phyloP scores from a whole-genome alignment of 2,888 invertebrate genomes.

The Keiferia lycopersicella region DNA sequence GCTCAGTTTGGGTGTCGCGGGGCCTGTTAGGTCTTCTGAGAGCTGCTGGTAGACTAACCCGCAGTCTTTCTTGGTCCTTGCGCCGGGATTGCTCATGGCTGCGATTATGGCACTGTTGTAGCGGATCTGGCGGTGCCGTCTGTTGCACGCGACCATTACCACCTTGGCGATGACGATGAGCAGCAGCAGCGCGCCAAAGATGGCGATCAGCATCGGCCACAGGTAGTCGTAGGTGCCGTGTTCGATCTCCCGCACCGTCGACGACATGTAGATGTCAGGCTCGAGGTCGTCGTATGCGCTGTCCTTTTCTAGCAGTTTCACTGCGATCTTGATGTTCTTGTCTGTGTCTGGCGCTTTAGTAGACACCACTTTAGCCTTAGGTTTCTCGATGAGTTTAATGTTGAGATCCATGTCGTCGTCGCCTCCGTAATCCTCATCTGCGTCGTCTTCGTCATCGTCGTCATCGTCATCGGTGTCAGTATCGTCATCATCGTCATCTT shows the following conservation, averaged over 20 bases:
- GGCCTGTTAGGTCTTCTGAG: slow-evolving; percentile 87
- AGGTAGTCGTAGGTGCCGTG: slow-evolving; percentile 77
- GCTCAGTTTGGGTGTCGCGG: slow-evolving; percentile 85
- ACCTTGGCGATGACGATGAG: slow-evolving; percentile 78
- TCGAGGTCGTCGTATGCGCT: slow-evolving; percentile 55
- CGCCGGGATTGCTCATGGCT: slow-evolving; percentile 76
- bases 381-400: slow-evolving; percentile 63
- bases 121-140: slow-evolving; percentile 63
- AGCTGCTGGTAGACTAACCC: slow-evolving; percentile 89
- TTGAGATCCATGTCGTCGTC: slow-evolving; percentile 68
- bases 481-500: slow-evolving; percentile 60
- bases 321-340: slow-evolving; percentile 56
- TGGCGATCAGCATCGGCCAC: slow-evolving; percentile 81
- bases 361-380: slow-evolving; percentile 35
- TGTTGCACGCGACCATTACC: slow-evolving; percentile 66
- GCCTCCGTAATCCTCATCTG: slow-evolving; percentile 57
- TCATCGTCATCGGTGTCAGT: slow-evolving; percentile 54
- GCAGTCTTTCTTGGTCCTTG: slow-evolving; percentile 84
- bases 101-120: slow-evolving; percentile 79
- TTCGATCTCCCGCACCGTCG: slow-evolving; percentile 60
- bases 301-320: slow-evolving; percentile 64
- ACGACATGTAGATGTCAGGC: slow-evolving; percentile 54
- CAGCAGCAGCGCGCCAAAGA: slow-evolving; percentile 79
- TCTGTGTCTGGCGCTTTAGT: slow-evolving; percentile 23
- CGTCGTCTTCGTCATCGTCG: slow-evolving; percentile 56